A percentile compares a stretch with the other conserved stretches of the same genome.
These are phyloP conservation scores for Drosophila tsacasi DNA, from an alignment of 1,140 invertebrate species.

Conservation along the genomic window DNA sequence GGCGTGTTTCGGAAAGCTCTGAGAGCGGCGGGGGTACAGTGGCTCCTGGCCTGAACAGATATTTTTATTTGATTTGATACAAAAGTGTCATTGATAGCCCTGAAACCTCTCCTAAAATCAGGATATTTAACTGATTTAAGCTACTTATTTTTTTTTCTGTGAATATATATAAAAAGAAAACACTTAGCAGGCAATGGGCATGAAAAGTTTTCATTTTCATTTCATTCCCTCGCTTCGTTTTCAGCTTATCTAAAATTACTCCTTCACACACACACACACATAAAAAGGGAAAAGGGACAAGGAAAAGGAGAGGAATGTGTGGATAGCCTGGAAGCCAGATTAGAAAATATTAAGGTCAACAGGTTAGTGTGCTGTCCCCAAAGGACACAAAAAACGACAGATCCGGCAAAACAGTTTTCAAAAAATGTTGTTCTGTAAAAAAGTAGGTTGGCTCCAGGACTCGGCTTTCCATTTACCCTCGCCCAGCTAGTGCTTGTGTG, in stretches of 20 bases:
- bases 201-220: constrained; percentile 58
- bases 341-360: constrained; percentile 84
- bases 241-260: constrained; percentile 81
- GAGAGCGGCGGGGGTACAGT: no score
- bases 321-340: constrained; percentile 70
- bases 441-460: constrained; percentile 64
- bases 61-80: neutral
- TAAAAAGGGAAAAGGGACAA: constrained; percentile 6
- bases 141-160: neutral
- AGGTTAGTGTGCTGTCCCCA: constrained; percentile 80
- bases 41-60: no score
- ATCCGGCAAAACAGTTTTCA: constrained; percentile 71
- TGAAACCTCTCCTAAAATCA: neutral
- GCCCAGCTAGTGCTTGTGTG: constrained; percentile 9
- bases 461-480: constrained; percentile 25
- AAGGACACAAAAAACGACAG: constrained; percentile 71
- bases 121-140: neutral
- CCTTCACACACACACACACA: constrained; percentile 38
- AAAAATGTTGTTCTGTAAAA: constrained; percentile 55
- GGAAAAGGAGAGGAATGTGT: constrained; percentile 24
- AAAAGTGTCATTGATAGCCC: neutral
- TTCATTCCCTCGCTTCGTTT: constrained; percentile 67
- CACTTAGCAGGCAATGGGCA: constrained; percentile 22
- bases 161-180: neutral
- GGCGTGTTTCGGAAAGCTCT: no score